Percentiles rank a stretch among this genome's conserved stretches.
These are phyloP conservation scores for Ennomos erosarius DNA, from an alignment of 2,888 invertebrate genomes.

Conservation along the genomic window DNA sequence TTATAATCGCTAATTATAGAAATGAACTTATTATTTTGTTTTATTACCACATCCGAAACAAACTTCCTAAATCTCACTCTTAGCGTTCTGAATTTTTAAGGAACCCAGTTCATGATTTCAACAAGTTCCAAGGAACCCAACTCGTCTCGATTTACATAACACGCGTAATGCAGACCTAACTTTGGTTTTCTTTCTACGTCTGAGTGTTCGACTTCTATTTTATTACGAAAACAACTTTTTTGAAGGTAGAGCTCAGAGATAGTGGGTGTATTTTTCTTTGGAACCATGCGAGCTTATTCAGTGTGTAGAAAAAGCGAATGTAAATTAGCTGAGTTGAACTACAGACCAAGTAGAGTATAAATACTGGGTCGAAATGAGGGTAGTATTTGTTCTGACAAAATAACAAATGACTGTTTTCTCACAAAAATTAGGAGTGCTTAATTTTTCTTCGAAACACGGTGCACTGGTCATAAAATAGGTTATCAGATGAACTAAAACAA, in stretches of 20 bases:
- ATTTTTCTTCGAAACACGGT: no score
- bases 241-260: slow-evolving; percentile 19
- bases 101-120: slow-evolving; percentile 65
- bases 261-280: slow-evolving; percentile 24
- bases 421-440: no score
- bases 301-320: no score
- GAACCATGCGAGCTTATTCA: slow-evolving; percentile 4
- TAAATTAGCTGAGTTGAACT: no score
- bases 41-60: slow-evolving; percentile 37
- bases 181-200: slow-evolving; percentile 53
- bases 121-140: slow-evolving; percentile 56
- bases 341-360: no score
- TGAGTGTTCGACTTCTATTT: slow-evolving; percentile 39
- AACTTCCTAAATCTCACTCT: slow-evolving; percentile 56
- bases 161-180: slow-evolving; percentile 67
- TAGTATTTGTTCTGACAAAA: no score
- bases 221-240: slow-evolving; percentile 36
- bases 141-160: slow-evolving; percentile 70
- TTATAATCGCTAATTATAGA: no score
- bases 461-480: no score
- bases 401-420: no score
- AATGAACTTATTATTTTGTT: slow-evolving; percentile 1
- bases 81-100: slow-evolving; percentile 73
- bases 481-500: no score
- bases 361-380: no score